Percentiles rank a stretch among this genome's conserved stretches.
These are phyloP conservation scores for Zeugodacus cucurbitae DNA, from an alignment of 1,140 invertebrate species.

Conservation along the genomic window DNA sequence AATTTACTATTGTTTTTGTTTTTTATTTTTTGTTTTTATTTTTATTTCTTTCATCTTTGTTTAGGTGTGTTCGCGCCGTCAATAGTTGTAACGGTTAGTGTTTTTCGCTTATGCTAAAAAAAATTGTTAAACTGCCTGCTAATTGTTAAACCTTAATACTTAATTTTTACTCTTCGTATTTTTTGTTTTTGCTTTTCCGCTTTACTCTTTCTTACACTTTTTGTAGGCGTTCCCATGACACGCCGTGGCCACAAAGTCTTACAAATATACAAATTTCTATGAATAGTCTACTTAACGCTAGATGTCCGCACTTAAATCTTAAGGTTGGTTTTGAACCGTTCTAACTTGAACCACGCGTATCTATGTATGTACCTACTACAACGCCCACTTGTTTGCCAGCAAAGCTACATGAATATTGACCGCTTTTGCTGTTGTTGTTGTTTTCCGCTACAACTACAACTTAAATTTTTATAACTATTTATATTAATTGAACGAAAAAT, in stretches of 20 bases:
- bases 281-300: constrained; percentile 28
- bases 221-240: not conserved
- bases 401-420: not conserved
- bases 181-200: not conserved
- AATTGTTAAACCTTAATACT: not conserved
- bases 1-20: not conserved
- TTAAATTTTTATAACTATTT: not conserved
- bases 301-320: not conserved
- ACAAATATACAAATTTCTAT: constrained; percentile 38
- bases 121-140: not conserved
- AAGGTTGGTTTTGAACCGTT: constrained; percentile 31
- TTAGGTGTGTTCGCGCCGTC: not conserved
- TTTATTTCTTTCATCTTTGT: not conserved
- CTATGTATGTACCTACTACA: not conserved
- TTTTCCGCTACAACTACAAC: not conserved
- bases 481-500: no score
- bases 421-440: not conserved
- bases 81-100: not conserved
- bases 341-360: not conserved
- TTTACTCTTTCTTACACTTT: not conserved
- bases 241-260: not conserved
- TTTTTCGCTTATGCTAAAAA: constrained; percentile 4
- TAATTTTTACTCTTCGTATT: not conserved
- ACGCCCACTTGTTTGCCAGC: not conserved
- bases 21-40: not conserved